Evolutionary conservation across 2,888 invertebrate species (phyloP).

Genomic region (Drosophila subquinaria): DNA sequence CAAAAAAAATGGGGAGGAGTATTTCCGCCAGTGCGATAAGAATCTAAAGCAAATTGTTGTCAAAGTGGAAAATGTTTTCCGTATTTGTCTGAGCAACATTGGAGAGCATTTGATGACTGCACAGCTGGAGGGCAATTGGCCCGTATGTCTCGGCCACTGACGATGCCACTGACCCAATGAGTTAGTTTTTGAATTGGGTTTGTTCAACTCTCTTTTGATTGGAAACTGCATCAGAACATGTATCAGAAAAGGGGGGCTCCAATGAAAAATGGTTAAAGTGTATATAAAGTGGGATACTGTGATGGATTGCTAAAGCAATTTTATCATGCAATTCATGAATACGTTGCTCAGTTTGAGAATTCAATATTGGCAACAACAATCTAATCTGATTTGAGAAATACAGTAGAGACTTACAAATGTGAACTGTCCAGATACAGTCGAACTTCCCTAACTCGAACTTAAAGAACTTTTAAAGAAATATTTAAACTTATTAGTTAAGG

Average conservation of each 20-base stretch:
- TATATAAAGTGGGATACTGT: not conserved
- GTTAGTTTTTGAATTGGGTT: constrained; percentile 54
- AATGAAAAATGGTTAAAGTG: not conserved
- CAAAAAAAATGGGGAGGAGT: constrained; percentile 6
- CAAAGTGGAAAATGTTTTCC: constrained; percentile 65
- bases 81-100: constrained; percentile 60
- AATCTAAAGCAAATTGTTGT: constrained; percentile 73
- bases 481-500: too few species aligned
- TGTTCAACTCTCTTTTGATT: constrained; percentile 47
- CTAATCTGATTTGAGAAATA: not conserved
- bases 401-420: not conserved
- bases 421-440: not conserved
- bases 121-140: constrained; percentile 4
- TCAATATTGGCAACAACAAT: not conserved
- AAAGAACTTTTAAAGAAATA: too few species aligned
- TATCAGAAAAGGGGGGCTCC: not conserved
- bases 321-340: not conserved
- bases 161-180: constrained; percentile 79
- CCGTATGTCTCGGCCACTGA: not conserved
- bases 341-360: not conserved
- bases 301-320: constrained; percentile 1
- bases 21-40: constrained; percentile 69
- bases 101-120: constrained; percentile 51
- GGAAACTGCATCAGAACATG: constrained; percentile 9
- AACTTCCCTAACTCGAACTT: too few species aligned